Base-by-base conservation (phyloP, 1,140 invertebrate genomes). In the Papilio polyxenes region DNA sequence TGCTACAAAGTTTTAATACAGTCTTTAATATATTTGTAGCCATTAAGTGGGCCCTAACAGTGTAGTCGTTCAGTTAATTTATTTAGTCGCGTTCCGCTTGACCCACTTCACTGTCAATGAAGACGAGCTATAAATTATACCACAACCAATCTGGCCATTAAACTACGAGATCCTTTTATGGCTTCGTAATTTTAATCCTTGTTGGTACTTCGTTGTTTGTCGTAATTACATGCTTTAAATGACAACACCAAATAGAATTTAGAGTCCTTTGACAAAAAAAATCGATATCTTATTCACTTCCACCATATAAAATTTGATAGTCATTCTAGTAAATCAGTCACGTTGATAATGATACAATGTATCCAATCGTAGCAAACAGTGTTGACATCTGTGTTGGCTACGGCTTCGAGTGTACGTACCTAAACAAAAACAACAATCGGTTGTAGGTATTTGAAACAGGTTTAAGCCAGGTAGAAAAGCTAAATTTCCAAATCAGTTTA, bases 31-130 rank as follows among this genome's bases (percentile, higher is more conserved):
- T 65, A 23, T 65, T 65, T 65, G 62, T 65, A 20, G 17, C 74
- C 81, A 84, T 84, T 82, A 80, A 80, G 84, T 76, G 59, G 78
- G 59, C 82, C 81, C 82, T 83, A 82, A 80, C 82, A 81, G 80
- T 85, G 85, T 84, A 85, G 79, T 81, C 83, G 84, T 72, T 84
- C 82, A 84, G 81, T 89, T 92, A 91, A 92, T 91, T 92, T 92
- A 91, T 92, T 92, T 90, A 88, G 86, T 83, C 87, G 89, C 90
- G 89, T 90, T 90, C 85, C 89, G 85, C 87, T 87, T 85, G 91
- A 93, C 91, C 92, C 87, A 92, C 88, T 93, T 92, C 85, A 84
- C 83, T 84, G 87, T 89, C 88, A 92, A 93, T 91, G 87, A 91
- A 92, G 87, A 89, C 83, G 87, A 83, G 85, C 84, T 88, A 91